Evolutionary conservation across 2,113 vertebrate species (phyloP), one percentile per base, ranked within the genome.

Genomic region (Corythornis vintsioides): DNA sequence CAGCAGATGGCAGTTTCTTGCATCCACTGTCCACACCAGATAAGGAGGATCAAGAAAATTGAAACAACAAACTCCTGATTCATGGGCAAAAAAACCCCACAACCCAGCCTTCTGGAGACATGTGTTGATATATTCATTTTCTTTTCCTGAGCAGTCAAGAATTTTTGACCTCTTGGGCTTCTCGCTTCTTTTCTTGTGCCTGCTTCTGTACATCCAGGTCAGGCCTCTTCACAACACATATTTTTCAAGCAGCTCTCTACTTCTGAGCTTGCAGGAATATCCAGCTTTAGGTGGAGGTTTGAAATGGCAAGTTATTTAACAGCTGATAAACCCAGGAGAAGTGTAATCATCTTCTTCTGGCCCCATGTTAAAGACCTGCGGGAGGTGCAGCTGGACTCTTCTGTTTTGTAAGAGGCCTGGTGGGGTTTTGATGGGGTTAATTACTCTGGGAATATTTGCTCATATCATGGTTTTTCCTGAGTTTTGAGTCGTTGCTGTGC

Each of bases 321-420:
- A 77, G 81, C 84, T 80, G 88, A 89, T 90, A 69, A 91, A 92
- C 76, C 85, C 64, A 47, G 64, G 35, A 61, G 85, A 45, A 79
- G 64, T 8, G 3, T 91, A 71, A 95, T 90, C 67, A 95, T 90
- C 92, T 92, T 52, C 94, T 89, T 89, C 73, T 83, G 90, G 52
- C 85, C 72, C 92, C 89, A 83, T 86, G 60, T 63, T 61, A 33
- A 29, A 66, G 90, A 73, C 38, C 72, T 83, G 79, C 50, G 91
- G 91, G 67, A 94, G 87, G 87, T 52, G 67, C 75, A 50, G 79
- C 93, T 63, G 71, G 80, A 80, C 90, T 47, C 56, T 50, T 24
- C 79, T 76, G 88, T 26, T 86, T 74, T 5, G 3, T 94, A 94
- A 91, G 86, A 80, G 90, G 83, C 89, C 95, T 91, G 94, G 79